Percentiles rank a stretch among this genome's conserved stretches.
Evolutionary conservation across 2,797 vertebrate genomes (phyloP).

Genomic region (Takifugu ocellatus): DNA sequence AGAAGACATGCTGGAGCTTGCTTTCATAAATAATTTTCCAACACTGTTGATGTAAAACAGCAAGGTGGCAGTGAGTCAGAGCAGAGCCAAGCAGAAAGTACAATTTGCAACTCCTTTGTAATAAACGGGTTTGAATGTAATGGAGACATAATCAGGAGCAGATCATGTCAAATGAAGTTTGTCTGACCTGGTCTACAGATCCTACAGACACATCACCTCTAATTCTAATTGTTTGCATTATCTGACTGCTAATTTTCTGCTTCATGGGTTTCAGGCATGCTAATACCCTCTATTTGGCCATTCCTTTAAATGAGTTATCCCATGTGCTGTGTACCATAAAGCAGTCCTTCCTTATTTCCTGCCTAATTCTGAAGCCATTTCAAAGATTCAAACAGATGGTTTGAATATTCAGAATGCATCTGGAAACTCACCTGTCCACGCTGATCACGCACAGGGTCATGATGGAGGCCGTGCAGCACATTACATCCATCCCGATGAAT

Average conservation of each 20-base stretch:
- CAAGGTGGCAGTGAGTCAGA: neutral
- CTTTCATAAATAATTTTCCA: slow-evolving; percentile 24
- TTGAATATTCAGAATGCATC: slow-evolving; percentile 23
- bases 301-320: no score
- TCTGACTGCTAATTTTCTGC: no score
- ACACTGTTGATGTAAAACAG: slow-evolving; percentile 13
- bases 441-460: slow-evolving; percentile 85
- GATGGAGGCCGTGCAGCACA: slow-evolving; percentile 84
- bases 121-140: no score
- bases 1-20: neutral
- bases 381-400: neutral
- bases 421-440: slow-evolving; percentile 77
- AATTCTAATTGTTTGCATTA: no score
- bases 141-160: no score
- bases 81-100: neutral
- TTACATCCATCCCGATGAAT: slow-evolving; percentile 84
- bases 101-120: no score
- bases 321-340: no score
- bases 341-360: neutral
- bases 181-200: no score
- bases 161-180: no score
- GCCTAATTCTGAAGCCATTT: slow-evolving; percentile 29
- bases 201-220: no score
- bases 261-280: no score
- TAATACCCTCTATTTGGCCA: no score